Base-by-base conservation (phyloP, 2,797 vertebrate genomes). In the Cossypha niveicapilla region DNA sequence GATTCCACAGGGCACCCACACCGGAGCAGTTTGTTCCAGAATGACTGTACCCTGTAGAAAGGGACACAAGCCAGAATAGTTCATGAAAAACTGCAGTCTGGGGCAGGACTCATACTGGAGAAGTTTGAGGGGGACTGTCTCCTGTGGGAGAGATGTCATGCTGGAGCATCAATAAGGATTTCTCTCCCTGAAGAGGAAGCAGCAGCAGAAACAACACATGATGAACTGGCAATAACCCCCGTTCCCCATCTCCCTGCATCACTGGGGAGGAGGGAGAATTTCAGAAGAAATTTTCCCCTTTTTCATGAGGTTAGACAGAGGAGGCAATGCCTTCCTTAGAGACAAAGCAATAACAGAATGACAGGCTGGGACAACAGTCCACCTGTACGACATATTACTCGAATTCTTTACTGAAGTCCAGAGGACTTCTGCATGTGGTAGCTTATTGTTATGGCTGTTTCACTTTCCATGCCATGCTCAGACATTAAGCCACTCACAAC, bases 401-500 rank as follows among this genome's bases (percentile, higher is more conserved):
- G 56, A 81, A 96, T 96, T 90, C 90, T 85, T 94, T 51, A 48
- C 86, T 67, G 60, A 90, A 94, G 67, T 60, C 51, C 53, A 76
- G 73, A 92, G 51, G 41, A 87, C 42, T 91, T 45, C 28, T 85
- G 32, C 67, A 39, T 41, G 27, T 1, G 70, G 58, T 90, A 24
- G 44, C 62, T 92, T 48, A 35, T 15, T 79, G 71, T 82, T 35
- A 60, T 84, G 72, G 61, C 24, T 92, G 90, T 94, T 96, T 94
- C 67, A 61, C 63, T 94, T 92, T 94, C 90, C 94, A 91, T 90
- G 92, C 71, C 68, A 80, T 3, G 1, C 74, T 90, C 57, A 87
- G 71, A 71, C 25, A 74, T 37, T 94, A 96, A 96, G 93, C 88
- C 93, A 66, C 65, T 80, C 95, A 96, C 96, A 96, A 95, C 90